phyloP scores from a whole-genome alignment of 2,797 vertebrate genomes.

The Potorous gilbertii region DNA sequence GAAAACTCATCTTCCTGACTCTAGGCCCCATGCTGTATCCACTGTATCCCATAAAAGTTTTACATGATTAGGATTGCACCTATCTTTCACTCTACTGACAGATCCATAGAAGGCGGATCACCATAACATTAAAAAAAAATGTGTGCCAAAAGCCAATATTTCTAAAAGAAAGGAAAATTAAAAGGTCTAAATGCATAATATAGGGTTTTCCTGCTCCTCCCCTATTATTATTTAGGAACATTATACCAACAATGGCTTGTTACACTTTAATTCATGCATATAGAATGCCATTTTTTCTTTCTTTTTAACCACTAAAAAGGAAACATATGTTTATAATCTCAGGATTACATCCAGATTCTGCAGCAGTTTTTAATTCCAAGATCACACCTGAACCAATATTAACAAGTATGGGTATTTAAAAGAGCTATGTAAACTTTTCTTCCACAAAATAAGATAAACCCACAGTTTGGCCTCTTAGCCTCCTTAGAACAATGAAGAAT shows the following conservation, averaged over 20 bases:
- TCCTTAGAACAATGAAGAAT: slow-evolving; percentile 20
- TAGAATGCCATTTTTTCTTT: slow-evolving; percentile 20
- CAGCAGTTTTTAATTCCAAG: slow-evolving; percentile 64
- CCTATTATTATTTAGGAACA: slow-evolving; percentile 33
- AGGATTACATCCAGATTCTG: slow-evolving; percentile 65
- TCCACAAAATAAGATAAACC: slow-evolving; percentile 50
- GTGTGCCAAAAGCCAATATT: not conserved
- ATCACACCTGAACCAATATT: slow-evolving; percentile 72
- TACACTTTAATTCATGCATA: slow-evolving; percentile 53
- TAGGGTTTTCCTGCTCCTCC: slow-evolving; percentile 24
- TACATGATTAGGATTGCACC: not conserved
- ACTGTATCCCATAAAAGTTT: not conserved
- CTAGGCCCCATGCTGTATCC: not conserved
- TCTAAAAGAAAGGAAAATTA: not conserved
- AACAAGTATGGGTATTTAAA: slow-evolving; percentile 47
- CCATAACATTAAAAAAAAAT: not conserved
- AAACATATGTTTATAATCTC: slow-evolving; percentile 56
- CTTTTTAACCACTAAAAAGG: slow-evolving; percentile 34
- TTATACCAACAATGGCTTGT: not conserved
- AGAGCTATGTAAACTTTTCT: slow-evolving; percentile 53
- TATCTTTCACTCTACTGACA: not conserved
- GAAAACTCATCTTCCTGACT: not conserved
- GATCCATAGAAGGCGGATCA: not conserved
- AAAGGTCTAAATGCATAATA: slow-evolving; percentile 24
- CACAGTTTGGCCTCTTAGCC: slow-evolving; percentile 9